A percentile compares a stretch with the other conserved stretches of the same genome.
Conservation (phyloP, 2,113 vertebrate genomes). For the Myxocyprinus asiaticus region DNA sequence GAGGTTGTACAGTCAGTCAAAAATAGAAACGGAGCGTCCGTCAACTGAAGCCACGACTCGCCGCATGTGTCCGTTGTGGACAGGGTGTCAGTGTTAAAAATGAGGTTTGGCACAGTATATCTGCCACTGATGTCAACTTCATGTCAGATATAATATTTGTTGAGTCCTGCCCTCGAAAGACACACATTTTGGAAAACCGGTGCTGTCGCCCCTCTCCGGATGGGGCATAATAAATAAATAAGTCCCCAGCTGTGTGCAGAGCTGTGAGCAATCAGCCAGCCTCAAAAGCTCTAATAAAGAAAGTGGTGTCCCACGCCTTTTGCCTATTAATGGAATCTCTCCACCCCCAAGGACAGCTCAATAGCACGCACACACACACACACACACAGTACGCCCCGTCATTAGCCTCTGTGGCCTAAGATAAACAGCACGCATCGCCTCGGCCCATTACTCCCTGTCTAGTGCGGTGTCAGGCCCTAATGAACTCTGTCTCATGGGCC, state of each 20-base stretch:
- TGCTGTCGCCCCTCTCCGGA: conserved; percentile 14
- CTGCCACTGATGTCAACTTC: conserved; percentile 13
- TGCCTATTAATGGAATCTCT: conserved; percentile 48
- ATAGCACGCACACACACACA: conserved; percentile 52
- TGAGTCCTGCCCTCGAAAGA: neutral
- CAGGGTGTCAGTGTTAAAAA: too few species aligned
- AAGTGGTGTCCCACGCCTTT: conserved; percentile 34
- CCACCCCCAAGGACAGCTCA: conserved; percentile 23
- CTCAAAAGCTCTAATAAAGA: conserved; percentile 60
- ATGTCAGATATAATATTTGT: conserved; percentile 24
- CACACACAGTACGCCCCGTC: conserved; percentile 62
- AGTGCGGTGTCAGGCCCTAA: conserved; percentile 51
- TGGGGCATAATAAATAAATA: conserved; percentile 56
- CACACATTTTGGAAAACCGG: neutral
- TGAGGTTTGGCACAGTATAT: neutral
- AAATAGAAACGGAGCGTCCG: too few species aligned
- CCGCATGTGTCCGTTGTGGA: too few species aligned
- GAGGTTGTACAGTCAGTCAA: too few species aligned
- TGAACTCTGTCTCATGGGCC: conserved; percentile 51
- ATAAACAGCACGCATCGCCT: conserved; percentile 51
- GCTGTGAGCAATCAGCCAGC: conserved; percentile 60
- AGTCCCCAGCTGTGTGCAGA: conserved; percentile 43
- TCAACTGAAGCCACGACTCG: too few species aligned
- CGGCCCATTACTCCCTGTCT: conserved; percentile 74
- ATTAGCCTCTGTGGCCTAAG: conserved; percentile 66